Base-by-base conservation (phyloP, 2,797 vertebrate species). In the Ibycter americanus region DNA sequence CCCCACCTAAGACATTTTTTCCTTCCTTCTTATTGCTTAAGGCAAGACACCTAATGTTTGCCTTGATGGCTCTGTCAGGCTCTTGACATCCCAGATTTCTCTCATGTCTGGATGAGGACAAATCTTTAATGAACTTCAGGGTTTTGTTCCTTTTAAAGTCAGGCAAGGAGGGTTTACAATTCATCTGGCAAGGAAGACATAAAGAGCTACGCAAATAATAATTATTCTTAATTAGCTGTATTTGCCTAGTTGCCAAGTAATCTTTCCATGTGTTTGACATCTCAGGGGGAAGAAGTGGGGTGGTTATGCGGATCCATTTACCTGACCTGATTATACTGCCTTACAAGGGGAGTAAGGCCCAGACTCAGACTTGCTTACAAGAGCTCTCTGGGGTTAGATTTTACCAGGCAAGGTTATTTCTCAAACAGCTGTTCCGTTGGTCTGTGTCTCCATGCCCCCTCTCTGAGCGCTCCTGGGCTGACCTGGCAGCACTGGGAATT, bases 1-100 rank as follows among this genome's bases (percentile, higher is more conserved):
- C 52, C 59, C 49, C 84, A 93, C 91, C 82, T 93, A 93, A 67
- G 82, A 71, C 54, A 42, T 83, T 89, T 95, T 89, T 89, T 68
- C 74, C 67, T 91, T 95, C 61, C 63, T 5, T 4, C 89, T 84
- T 78, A 38, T 62, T 96, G 90, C 94, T 94, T 91, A 63, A 91
- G 87, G 79, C 78, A 87, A 90, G 68, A 65, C 59, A 83, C 87
- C 51, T 88, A 78, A 72, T 66, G 42, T 81, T 97, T 91, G 38
- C 76, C 55, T 89, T 49, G 9, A 93, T 85, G 68, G 51, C 47
- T 81, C 32, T 87, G 84, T 91, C 87, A 82, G 38, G 46, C 15
- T 89, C 71, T 88, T 88, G 72, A 68, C 78, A 82, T 83, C 72
- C 42, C 54, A 71, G 42, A 82, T 96, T 81, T 78, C 62, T 87